These are phyloP conservation scores for Teinopalpus imperialis DNA, from an alignment of 2,888 invertebrate species.

Conservation along the genomic window DNA sequence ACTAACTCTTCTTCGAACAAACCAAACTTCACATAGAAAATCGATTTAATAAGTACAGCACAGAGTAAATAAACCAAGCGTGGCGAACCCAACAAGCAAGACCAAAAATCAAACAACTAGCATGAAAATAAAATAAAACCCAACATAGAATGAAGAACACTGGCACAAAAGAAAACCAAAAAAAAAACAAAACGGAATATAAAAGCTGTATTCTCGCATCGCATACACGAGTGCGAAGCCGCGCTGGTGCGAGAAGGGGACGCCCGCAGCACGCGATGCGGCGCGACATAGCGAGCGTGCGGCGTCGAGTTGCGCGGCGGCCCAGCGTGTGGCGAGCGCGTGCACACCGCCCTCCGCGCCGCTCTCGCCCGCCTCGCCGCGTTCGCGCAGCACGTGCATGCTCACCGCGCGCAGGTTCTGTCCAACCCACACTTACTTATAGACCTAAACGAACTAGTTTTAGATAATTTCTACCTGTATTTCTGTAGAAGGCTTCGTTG, in stretches of 20 bases:
- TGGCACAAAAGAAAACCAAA: conserved; percentile 26
- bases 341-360: conserved; percentile 82
- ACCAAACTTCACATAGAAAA: conserved; percentile 10
- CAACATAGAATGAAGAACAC: conserved; percentile 23
- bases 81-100: conserved; percentile 5
- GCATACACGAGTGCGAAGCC: conserved; percentile 90
- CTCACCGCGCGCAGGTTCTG: conserved; percentile 93
- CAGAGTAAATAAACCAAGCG: conserved; percentile 22
- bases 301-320: conserved; percentile 90
- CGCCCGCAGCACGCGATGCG: conserved; percentile 85
- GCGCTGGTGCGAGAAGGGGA: conserved; percentile 86
- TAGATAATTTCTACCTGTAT: too few species aligned
- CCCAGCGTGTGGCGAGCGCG: conserved; percentile 90
- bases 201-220: neutral
- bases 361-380: conserved; percentile 80
- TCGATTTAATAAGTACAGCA: too few species aligned
- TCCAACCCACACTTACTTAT: conserved; percentile 23
- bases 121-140: conserved; percentile 23
- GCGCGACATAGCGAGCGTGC: conserved; percentile 89
- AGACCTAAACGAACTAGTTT: too few species aligned
- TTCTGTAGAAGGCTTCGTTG: too few species aligned
- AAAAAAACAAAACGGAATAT: conserved; percentile 19
- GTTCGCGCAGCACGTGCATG: conserved; percentile 87
- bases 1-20: conserved; percentile 13
- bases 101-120: neutral